Conservation (phyloP, 2,113 vertebrate genomes). For the Rhegmatorhina hoffmannsi region DNA sequence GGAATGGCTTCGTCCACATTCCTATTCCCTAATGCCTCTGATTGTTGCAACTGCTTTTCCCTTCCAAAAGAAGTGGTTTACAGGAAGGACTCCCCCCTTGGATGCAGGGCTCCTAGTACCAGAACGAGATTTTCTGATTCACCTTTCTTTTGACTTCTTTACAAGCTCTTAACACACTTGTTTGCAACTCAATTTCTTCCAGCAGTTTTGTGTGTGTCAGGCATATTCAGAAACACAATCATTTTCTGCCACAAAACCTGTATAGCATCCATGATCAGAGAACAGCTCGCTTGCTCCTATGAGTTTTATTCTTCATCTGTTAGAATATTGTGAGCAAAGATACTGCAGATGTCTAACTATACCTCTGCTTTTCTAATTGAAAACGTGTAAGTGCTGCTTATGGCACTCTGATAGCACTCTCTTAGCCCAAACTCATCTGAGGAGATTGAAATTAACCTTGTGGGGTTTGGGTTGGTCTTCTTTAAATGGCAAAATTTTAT, state of each 20-base stretch:
- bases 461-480: not conserved
- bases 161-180: not conserved
- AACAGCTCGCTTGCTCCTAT: not conserved
- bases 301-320: not conserved
- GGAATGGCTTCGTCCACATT: not conserved
- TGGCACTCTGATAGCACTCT: fast-evolving
- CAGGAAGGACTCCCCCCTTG: not conserved
- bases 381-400: not conserved
- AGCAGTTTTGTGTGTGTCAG: not conserved
- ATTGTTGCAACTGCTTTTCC: not conserved
- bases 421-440: not conserved
- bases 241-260: not conserved
- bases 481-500: not conserved
- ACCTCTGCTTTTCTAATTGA: not conserved
- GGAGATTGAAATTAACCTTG: not conserved
- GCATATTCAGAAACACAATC: not conserved
- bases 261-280: not conserved
- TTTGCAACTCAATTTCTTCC: not conserved
- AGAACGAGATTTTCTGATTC: not conserved
- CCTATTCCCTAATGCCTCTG: not conserved
- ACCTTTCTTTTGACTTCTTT: not conserved
- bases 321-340: not conserved
- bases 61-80: not conserved
- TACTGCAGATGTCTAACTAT: fast-evolving
- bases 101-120: not conserved